A percentile compares a stretch with the other conserved stretches of the same genome.
phyloP scores from a whole-genome alignment of 2,113 vertebrate species.

The Gasterosteus aculeatus region DNA sequence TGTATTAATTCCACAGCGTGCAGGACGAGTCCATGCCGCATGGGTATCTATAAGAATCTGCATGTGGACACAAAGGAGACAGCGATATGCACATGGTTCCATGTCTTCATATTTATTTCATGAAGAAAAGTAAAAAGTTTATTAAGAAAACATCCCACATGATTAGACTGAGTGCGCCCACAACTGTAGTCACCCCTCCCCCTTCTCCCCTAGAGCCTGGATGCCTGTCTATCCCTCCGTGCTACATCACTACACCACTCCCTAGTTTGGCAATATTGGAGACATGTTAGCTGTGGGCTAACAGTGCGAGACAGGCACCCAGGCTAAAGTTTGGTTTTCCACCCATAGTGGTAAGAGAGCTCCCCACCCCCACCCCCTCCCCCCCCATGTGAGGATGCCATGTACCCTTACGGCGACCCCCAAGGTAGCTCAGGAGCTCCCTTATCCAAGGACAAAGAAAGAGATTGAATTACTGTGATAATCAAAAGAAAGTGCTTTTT shows the following conservation, averaged over 20 bases:
- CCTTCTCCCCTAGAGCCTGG: conserved; percentile 46
- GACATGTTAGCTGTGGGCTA: conserved; percentile 61
- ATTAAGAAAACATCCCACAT: conserved; percentile 75
- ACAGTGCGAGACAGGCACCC: conserved; percentile 66
- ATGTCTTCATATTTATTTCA: conserved; percentile 80
- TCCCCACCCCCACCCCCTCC: conserved; percentile 19
- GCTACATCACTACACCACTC: conserved; percentile 61
- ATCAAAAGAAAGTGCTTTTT: conserved; percentile 80
- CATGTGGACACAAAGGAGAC: conserved; percentile 27
- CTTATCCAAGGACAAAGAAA: conserved; percentile 70
- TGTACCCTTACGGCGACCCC: conserved; percentile 59
- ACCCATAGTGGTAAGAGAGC: conserved; percentile 46
- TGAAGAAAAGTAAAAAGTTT: conserved; percentile 80
- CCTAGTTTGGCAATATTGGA: conserved; percentile 73
- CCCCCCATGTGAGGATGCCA: conserved; percentile 55
- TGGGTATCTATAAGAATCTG: not conserved
- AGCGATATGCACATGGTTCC: conserved; percentile 44
- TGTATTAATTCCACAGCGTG: not conserved
- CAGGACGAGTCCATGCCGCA: not conserved
- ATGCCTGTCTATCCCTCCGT: conserved; percentile 61
- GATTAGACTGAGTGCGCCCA: conserved; percentile 59
- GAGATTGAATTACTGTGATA: conserved; percentile 72
- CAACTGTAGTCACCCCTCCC: conserved; percentile 13
- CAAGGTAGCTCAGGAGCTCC: conserved; percentile 60
- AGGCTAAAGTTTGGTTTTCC: conserved; percentile 49